phyloP scores from a whole-genome alignment of 2,888 invertebrate species.

The Auanema sp. region DNA sequence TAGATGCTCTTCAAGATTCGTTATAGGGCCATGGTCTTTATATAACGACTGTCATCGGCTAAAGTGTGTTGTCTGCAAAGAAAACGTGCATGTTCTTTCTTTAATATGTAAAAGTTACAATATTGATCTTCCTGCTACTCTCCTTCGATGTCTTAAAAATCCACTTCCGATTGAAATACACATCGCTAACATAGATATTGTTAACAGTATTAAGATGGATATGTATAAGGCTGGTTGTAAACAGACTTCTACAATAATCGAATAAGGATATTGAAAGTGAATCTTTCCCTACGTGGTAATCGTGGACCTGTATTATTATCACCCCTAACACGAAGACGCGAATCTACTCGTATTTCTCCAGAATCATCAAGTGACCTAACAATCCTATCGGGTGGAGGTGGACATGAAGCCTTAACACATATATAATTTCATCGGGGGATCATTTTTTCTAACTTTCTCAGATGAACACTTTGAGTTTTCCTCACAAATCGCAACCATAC shows the following conservation, averaged over 20 bases:
- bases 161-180: conserved; percentile 2
- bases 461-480: conserved; percentile 23
- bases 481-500: conserved; percentile 33
- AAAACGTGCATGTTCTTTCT: no score
- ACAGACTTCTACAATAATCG: conserved; percentile 10
- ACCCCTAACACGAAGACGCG: conserved; percentile 14
- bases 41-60: no score
- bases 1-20: no score
- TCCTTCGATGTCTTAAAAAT: no score
- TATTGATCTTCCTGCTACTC: no score
- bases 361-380: conserved; percentile 14
- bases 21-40: no score
- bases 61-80: no score
- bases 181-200: conserved; percentile 8
- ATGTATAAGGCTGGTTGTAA: conserved; percentile 19
- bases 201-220: conserved; percentile 8
- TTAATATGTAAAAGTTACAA: no score
- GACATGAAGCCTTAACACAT: conserved; percentile 13
- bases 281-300: no score
- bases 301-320: no score
- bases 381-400: conserved; percentile 12
- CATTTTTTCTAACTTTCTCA: background rate
- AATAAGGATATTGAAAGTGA: no score
- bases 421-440: background rate
- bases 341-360: conserved; percentile 16